These are phyloP conservation scores for Pristionchus fissidentatus DNA, from an alignment of 2,888 invertebrate species.

Conservation along the genomic window DNA sequence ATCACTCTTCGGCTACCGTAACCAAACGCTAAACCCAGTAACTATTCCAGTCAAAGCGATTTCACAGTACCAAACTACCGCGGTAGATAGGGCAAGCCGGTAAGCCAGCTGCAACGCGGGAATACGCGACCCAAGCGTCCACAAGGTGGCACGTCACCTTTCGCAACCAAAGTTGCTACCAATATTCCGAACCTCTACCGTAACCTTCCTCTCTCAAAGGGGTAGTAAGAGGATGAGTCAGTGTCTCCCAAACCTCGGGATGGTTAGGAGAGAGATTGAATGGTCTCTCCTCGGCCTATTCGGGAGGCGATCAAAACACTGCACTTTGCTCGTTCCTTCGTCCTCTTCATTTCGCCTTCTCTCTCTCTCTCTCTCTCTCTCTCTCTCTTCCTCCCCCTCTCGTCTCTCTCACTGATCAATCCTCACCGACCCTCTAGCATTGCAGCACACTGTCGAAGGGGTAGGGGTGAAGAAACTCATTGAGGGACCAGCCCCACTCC, in stretches of 20 bases:
- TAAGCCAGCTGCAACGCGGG: too few relatives aligned
- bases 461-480: too few relatives aligned
- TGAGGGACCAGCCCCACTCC: too few relatives aligned
- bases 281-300: slow-evolving; percentile 9
- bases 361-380: neutral
- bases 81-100: too few relatives aligned
- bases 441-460: slow-evolving; percentile 2
- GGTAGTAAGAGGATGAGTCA: neutral
- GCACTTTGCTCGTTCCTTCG: slow-evolving; percentile 18
- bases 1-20: slow-evolving; percentile 15
- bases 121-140: too few relatives aligned
- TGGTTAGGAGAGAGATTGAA: too few relatives aligned
- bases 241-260: neutral
- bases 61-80: neutral
- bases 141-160: too few relatives aligned
- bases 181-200: too few relatives aligned
- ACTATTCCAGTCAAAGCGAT: neutral
- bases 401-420: slow-evolving; percentile 26
- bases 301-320: slow-evolving; percentile 18
- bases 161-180: too few relatives aligned
- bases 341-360: neutral
- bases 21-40: neutral
- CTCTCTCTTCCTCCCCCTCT: neutral
- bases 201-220: neutral
- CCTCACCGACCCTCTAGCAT: slow-evolving; percentile 12